Conservation (phyloP, 2,888 invertebrate genomes). For the Tachystola acroxantha region DNA sequence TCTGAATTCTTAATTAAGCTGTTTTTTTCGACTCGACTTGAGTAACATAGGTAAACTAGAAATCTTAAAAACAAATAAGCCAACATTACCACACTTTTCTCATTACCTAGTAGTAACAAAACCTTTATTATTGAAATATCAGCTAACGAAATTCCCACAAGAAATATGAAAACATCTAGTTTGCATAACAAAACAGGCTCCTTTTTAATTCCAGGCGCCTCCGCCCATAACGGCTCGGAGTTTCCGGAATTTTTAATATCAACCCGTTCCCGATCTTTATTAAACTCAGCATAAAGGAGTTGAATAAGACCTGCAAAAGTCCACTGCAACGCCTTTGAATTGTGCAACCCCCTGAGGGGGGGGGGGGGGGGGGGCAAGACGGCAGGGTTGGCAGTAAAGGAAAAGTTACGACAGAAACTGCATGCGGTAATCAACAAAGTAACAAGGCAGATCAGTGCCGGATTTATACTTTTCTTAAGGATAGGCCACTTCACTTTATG, state of each 20-base stretch:
- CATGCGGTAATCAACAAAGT: too few species aligned
- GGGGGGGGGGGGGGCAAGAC: conserved; percentile 2
- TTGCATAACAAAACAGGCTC: conserved; percentile 37
- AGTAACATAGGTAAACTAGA: too few species aligned
- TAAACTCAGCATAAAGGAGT: conserved; percentile 46
- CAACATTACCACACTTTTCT: too few species aligned
- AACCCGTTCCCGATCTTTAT: conserved; percentile 52
- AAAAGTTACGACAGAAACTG: neutral
- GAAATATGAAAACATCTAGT: neutral
- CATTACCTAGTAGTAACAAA: neutral
- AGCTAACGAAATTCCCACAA: neutral
- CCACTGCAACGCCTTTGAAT: conserved; percentile 45
- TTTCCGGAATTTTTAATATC: conserved; percentile 66
- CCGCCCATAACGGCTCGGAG: conserved; percentile 25
- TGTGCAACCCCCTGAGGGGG: conserved; percentile 10
- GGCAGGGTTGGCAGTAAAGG: neutral
- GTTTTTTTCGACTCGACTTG: too few species aligned
- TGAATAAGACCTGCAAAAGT: conserved; percentile 34
- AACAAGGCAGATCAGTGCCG: too few species aligned
- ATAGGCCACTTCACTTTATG: too few species aligned
- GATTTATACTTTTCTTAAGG: too few species aligned
- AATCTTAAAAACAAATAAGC: too few species aligned
- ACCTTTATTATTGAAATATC: neutral
- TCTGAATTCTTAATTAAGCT: too few species aligned
- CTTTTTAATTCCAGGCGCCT: conserved; percentile 30